Evolutionary conservation across 2,113 vertebrate species (phyloP).

Genomic region (Brachionichthys hirsutus): DNA sequence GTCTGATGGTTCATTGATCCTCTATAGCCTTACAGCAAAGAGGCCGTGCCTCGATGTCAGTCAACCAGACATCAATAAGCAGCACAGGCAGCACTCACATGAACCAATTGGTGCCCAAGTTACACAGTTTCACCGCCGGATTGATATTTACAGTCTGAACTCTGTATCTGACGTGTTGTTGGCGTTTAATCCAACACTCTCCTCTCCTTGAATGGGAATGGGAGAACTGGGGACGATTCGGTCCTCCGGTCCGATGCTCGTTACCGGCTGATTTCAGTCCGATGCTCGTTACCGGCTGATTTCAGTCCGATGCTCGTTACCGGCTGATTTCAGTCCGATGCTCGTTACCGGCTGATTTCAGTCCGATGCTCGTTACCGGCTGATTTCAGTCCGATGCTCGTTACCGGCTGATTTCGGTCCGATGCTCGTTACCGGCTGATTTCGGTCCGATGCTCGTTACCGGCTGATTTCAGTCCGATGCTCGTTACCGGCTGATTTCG

Average conservation of each 20-base stretch:
- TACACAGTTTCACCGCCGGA: neutral
- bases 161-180: slow-evolving; percentile 11
- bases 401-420: too few relatives aligned
- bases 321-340: too few relatives aligned
- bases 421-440: too few relatives aligned
- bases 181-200: neutral
- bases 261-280: too few relatives aligned
- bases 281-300: slow-evolving; percentile 27
- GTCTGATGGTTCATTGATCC: slow-evolving; percentile 25
- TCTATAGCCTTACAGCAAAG: slow-evolving; percentile 22
- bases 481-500: too few relatives aligned
- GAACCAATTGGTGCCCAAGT: slow-evolving; percentile 17
- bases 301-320: too few relatives aligned
- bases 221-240: slow-evolving; percentile 25
- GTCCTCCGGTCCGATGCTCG: slow-evolving; percentile 17
- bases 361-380: too few relatives aligned
- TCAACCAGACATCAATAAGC: slow-evolving; percentile 1
- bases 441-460: too few relatives aligned
- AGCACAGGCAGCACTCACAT: neutral
- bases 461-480: too few relatives aligned
- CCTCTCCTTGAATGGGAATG: neutral
- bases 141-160: slow-evolving; percentile 7
- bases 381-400: too few relatives aligned
- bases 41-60: slow-evolving; percentile 17
- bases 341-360: too few relatives aligned